Base-by-base conservation (phyloP, 2,797 vertebrate genomes). In the Cirrhinus mrigala region DNA sequence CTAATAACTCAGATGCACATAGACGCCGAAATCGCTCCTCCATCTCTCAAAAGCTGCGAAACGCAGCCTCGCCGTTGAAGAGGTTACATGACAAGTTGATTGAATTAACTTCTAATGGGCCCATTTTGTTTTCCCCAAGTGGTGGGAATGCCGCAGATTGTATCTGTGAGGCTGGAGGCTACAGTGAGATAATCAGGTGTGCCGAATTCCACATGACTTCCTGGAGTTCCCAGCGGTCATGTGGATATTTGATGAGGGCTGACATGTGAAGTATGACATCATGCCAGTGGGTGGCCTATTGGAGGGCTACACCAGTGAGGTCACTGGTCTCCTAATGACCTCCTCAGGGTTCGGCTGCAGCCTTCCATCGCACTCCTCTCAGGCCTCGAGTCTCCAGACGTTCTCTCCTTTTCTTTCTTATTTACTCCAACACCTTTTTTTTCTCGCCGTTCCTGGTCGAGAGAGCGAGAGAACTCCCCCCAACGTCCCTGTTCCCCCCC, bases 221-320 rank as follows among this genome's bases (percentile, higher is more conserved):
- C 91, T 64, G 77, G 85, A 89, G 85, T 90, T 85, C 84, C 91
- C 89, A 87, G 90, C 56, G 16, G 73, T 87, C 60, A 73, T 88
- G 87, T 83, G 87, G 87, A 18, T 87, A 89, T 48, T 48, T 94
- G 92, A 94, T 93, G 90, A 93, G 92, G 91, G 88, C 91, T 90
- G 90, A 93, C 93, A 92, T 92, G 88, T 92, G 89, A 93, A 94
- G 91, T 93, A 94, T 94, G 93, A 94, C 94, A 93, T 92, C 89
- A 91, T 90, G 92, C 92, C 90, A 83, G 86, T 90, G 90, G 91
- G 91, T 89, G 91, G 82, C 90, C 90, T 86, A 88, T 86, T 64
- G 60, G 66, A 91, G 86, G 62, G 66, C 86, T 85, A 89, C 85
- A 92, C 91, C 91, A 93, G 91, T 92, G 91, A 92, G 91, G 92